Evolutionary conservation across 2,797 vertebrate species (phyloP).

Genomic region (Mus caroli): DNA sequence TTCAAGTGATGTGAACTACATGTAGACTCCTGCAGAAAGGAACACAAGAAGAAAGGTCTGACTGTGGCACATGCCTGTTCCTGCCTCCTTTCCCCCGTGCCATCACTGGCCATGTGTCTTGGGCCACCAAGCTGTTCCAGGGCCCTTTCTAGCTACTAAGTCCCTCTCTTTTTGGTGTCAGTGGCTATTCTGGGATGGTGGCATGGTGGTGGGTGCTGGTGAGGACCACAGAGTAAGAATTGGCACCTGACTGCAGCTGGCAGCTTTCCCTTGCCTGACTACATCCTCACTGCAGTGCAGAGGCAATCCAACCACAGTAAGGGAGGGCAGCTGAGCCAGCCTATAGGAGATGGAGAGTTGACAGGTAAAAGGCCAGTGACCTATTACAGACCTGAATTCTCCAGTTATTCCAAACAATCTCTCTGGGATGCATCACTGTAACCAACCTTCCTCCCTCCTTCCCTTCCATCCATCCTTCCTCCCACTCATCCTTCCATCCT

Average conservation of each 20-base stretch:
- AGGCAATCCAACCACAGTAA: neutral
- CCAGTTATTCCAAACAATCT: neutral
- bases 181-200: neutral
- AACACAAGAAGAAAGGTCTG: neutral
- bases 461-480: neutral
- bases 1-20: neutral
- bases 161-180: neutral
- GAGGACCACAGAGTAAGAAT: neutral
- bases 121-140: no score
- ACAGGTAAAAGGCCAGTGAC: neutral
- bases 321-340: neutral
- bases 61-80: rapidly evolving
- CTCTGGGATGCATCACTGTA: neutral
- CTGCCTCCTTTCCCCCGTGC: neutral
- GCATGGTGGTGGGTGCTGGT: rapidly evolving
- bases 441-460: rapidly evolving
- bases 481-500: neutral
- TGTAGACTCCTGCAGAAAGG: neutral
- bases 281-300: rapidly evolving
- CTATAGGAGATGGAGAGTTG: neutral
- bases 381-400: neutral
- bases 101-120: neutral
- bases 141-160: neutral
- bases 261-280: neutral
- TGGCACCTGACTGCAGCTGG: neutral